Base-by-base conservation (phyloP, 1,140 invertebrate genomes). In the Drosophila willistoni region DNA sequence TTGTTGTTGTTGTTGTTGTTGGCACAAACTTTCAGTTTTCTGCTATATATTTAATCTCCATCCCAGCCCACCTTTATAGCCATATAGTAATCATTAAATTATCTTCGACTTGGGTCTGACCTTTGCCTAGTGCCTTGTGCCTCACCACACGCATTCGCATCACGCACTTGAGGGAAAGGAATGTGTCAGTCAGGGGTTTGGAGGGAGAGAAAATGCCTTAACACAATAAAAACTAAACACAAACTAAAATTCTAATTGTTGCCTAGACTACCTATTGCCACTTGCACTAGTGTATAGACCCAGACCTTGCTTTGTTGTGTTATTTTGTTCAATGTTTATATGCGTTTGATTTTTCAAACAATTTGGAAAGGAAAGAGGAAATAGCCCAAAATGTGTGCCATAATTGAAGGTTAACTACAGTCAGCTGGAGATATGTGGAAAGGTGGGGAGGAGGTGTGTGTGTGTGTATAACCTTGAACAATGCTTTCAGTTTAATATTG, bases 181-280 rank as follows among this genome's bases (percentile, higher is more conserved):
- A 10, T 17, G 17, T 51, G 19, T 17, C 17, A n/a, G n/a, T n/a
- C n/a, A n/a, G n/a, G 7, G 19, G 34, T 1, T 9, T 22, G 34
- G 34, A 10, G 34, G 34, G 34, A 9, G 7, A 36, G 1, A 22
- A 22, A 22, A 22, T 22, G 19, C 19, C 19, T 22, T 22, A 22
- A 1, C 19, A 22, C 19, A 22, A 34, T 9, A 0, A 36, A 36
- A 36, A 36, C 34, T 10, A 9, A 36, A 36, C 7, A 10, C 34
- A 51, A 51, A 51, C 44, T 51, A 51, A 51, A 51, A 51, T 51
- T 51, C 44, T 51, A 22, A 51, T 51, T 51, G 44, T 51, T 51
- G 17, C 17, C 44, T 51, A 51, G 44, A 12, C 44, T 51, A 39
- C 36, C 36, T 13, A 13, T 12, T 39, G 3, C 25, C 25, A 29